A percentile compares a stretch with the other conserved stretches of the same genome.
These are phyloP conservation scores for Drosophila mayaguana DNA, from an alignment of 2,888 invertebrate genomes.

Conservation along the genomic window DNA sequence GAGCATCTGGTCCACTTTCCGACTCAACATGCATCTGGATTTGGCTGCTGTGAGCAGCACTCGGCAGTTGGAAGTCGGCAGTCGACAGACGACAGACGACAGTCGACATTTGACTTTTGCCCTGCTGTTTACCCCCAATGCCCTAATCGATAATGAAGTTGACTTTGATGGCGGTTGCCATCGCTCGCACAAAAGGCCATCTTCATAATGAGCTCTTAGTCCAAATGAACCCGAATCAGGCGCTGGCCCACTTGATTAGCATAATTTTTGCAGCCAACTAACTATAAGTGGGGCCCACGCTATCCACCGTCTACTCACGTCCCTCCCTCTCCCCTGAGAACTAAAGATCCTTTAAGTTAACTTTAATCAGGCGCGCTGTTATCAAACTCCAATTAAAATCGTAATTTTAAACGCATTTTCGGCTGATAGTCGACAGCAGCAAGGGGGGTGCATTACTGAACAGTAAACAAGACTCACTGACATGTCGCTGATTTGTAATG, in stretches of 20 bases:
- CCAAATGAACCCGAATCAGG: slow-evolving; percentile 10
- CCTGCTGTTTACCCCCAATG: slow-evolving; percentile 17
- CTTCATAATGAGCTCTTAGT: slow-evolving; percentile 64
- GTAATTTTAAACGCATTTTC: slow-evolving; percentile 62
- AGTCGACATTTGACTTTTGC: slow-evolving; percentile 28
- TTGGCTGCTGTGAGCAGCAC: slow-evolving; percentile 50
- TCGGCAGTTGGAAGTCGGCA: slow-evolving; percentile 4
- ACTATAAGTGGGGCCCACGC: slow-evolving; percentile 9
- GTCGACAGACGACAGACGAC: slow-evolving; percentile 13
- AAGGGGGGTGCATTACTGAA: slow-evolving; percentile 2
- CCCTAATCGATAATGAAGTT: slow-evolving; percentile 74
- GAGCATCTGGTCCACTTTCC: slow-evolving; percentile 37
- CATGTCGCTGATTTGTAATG: slow-evolving; percentile 68
- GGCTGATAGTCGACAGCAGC: background rate
- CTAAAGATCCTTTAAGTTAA: slow-evolving; percentile 51
- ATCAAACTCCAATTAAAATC: slow-evolving; percentile 76
- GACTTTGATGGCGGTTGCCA: slow-evolving; percentile 35
- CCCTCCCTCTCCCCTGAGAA: background rate
- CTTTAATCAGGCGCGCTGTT: slow-evolving; percentile 64
- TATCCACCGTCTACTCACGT: background rate
- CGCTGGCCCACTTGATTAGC: slow-evolving; percentile 59
- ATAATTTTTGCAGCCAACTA: slow-evolving; percentile 52
- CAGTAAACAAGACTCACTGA: slow-evolving; percentile 56
- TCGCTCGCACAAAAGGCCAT: slow-evolving; percentile 42
- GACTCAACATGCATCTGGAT: slow-evolving; percentile 72